Percentiles rank a stretch among this genome's conserved stretches.
phyloP scores from a whole-genome alignment of 2,797 vertebrate species.

The Danio kyathit region DNA sequence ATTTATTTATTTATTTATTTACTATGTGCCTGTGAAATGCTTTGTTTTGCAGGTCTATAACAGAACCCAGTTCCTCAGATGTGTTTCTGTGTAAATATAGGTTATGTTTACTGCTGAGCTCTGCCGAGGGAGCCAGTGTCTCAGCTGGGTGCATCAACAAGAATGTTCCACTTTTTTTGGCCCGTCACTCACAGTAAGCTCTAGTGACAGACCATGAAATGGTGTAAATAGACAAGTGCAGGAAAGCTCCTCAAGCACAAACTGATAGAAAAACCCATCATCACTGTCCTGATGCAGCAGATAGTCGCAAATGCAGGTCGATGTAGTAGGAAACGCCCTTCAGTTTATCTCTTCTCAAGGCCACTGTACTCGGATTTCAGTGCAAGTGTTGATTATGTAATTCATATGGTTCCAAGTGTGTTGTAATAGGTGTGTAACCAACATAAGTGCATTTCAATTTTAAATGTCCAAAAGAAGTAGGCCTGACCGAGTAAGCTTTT shows the following conservation, averaged over 20 bases:
- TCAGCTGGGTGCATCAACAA: constrained; percentile 37
- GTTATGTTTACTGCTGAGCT: not conserved
- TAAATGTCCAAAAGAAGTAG: not conserved
- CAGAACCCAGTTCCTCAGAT: not conserved
- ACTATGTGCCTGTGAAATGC: not conserved
- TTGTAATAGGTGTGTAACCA: not conserved
- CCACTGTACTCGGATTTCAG: not conserved
- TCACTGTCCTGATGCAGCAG: not conserved
- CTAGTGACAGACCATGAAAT: constrained; percentile 44
- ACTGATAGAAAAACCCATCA: constrained; percentile 8
- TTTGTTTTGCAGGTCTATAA: not conserved
- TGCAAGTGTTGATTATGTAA: not conserved
- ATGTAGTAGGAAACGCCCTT: not conserved
- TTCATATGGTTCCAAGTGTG: not conserved
- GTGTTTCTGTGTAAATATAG: constrained; percentile 8
- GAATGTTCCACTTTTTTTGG: constrained; percentile 23
- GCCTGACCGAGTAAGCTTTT: no score
- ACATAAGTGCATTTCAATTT: not conserved
- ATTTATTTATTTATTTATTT: not conserved
- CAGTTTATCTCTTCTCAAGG: not conserved
- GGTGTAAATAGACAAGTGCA: constrained; percentile 28
- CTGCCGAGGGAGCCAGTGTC: constrained; percentile 5
- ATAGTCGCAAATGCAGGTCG: not conserved
- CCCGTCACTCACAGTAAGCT: constrained; percentile 47
- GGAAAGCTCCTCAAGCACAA: constrained; percentile 19